These are phyloP conservation scores for Corticium candelabrum DNA, from an alignment of 37 sponge, comb jelly and placozoan genomes.

Conservation along the genomic window DNA sequence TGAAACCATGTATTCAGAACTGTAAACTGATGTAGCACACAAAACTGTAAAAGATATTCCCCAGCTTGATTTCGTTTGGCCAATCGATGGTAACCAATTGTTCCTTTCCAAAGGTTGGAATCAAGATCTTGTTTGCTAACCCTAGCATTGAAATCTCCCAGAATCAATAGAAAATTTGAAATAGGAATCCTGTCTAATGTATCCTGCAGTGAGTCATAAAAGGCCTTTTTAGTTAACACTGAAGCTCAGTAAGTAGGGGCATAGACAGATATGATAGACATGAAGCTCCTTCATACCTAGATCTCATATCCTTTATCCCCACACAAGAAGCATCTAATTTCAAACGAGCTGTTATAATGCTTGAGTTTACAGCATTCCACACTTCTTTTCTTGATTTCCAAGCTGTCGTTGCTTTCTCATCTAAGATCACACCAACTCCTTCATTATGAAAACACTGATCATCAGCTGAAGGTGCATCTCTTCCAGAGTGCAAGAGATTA, in stretches of 20 bases:
- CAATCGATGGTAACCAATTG: background rate
- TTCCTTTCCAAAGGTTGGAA: background rate
- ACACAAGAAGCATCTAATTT: background rate
- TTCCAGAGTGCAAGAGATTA: too few species aligned
- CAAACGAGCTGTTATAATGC: background rate
- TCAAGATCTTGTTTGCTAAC: too few species aligned
- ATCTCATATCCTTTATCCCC: background rate
- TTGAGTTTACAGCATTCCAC: background rate
- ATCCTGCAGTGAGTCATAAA: too few species aligned
- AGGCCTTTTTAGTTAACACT: too few species aligned
- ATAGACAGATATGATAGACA: too few species aligned
- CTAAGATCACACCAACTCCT: background rate
- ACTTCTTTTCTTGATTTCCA: background rate
- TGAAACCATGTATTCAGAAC: background rate
- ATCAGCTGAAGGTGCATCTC: too few species aligned
- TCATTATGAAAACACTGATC: background rate
- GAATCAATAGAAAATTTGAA: too few species aligned
- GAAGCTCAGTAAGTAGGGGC: too few species aligned
- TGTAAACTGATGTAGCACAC: background rate
- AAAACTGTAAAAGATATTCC: background rate
- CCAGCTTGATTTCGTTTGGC: background rate
- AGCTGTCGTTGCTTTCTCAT: background rate
- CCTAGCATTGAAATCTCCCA: too few species aligned
- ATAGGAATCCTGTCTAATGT: too few species aligned
- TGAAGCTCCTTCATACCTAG: too few species aligned